phyloP scores from a whole-genome alignment of 2,797 vertebrate genomes.

The Ibycter americanus region DNA sequence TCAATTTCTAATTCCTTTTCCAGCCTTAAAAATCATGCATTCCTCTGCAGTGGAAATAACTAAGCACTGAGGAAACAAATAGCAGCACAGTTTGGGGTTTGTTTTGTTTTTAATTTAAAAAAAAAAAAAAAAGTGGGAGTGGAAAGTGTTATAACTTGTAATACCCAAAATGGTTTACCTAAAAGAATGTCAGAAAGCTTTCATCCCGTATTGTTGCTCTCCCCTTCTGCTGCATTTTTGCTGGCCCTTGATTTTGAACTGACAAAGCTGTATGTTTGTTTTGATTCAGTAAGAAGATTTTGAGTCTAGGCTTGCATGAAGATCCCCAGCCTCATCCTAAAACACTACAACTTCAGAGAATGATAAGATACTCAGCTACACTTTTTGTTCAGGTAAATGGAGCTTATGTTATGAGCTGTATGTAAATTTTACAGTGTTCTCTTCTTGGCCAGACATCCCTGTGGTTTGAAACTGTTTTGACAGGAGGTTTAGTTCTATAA shows the following conservation, averaged over 20 bases:
- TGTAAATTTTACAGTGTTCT: neutral
- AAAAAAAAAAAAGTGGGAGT: neutral
- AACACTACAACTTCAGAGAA: slow-evolving; percentile 89
- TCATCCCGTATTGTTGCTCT: neutral
- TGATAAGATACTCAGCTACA: slow-evolving; percentile 94
- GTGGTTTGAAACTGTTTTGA: neutral
- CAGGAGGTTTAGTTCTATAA: neutral
- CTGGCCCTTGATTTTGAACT: neutral
- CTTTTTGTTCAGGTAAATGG: slow-evolving; percentile 92
- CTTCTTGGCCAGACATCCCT: neutral
- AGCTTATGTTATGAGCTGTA: neutral
- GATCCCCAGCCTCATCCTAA: slow-evolving; percentile 89
- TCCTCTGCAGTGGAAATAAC: neutral
- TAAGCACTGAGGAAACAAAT: neutral
- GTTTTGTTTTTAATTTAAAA: neutral
- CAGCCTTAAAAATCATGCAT: neutral
- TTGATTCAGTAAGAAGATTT: slow-evolving; percentile 90
- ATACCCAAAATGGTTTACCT: neutral
- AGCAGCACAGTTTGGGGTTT: neutral
- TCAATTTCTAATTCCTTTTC: neutral
- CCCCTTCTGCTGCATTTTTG: neutral
- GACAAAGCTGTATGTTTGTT: neutral
- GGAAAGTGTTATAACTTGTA: neutral
- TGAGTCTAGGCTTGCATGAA: slow-evolving; percentile 88
- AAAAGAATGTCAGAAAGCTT: neutral